phyloP scores from a whole-genome alignment of 2,888 invertebrate species.

The Cryptophagus acutangulus region DNA sequence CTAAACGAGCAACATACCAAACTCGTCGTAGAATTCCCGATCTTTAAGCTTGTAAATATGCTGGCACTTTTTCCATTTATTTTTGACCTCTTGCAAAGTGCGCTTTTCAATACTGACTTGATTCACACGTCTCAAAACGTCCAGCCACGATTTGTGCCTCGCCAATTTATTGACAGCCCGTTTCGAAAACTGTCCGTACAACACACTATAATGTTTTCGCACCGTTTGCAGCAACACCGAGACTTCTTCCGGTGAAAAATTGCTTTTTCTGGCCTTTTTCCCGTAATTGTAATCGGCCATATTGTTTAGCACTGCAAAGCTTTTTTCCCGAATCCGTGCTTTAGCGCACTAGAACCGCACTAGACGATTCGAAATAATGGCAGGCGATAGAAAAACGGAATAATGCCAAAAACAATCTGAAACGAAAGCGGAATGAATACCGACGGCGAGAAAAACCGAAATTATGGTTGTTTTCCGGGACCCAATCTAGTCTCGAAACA shows the following conservation, averaged over 20 bases:
- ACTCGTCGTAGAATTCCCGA: conserved; percentile 19
- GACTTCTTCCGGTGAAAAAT: conserved; percentile 37
- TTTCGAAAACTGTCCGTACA: conserved; percentile 35
- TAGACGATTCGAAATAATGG: no score
- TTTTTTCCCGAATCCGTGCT: no score
- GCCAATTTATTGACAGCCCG: conserved; percentile 29
- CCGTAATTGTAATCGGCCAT: conserved; percentile 30
- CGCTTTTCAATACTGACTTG: conserved; percentile 34
- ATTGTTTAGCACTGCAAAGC: conserved; percentile 30
- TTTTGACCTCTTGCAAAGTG: conserved; percentile 39
- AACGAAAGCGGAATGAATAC: no score
- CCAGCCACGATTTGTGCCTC: conserved; percentile 35
- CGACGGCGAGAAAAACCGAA: no score
- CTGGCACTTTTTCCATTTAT: conserved; percentile 41
- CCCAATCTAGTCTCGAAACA: background rate
- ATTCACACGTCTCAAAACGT: conserved; percentile 35
- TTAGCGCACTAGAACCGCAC: no score
- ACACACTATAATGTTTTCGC: conserved; percentile 29
- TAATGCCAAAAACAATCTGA: no score
- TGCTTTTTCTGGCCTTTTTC: conserved; percentile 34
- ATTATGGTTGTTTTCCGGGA: no score
- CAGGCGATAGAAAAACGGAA: no score
- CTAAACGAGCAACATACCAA: no score
- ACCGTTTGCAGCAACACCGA: conserved; percentile 32
- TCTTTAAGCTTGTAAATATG: conserved; percentile 23